Evolutionary conservation across 2,888 invertebrate species (phyloP).

Genomic region (Patella ulyssiponensis): DNA sequence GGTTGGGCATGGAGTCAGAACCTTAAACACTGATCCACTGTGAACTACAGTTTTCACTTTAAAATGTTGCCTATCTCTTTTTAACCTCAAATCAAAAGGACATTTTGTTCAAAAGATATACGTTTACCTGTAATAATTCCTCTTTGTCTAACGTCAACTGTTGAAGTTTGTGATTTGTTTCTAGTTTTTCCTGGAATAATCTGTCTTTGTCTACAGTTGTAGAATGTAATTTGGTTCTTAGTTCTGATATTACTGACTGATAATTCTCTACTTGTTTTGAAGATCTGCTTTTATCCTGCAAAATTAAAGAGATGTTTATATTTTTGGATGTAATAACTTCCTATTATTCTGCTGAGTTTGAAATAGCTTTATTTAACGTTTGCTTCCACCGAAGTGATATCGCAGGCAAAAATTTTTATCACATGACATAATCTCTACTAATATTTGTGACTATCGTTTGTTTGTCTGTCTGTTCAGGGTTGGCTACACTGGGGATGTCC

Average conservation of each 20-base stretch:
- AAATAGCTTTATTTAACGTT: too few relatives aligned
- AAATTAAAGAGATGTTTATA: not conserved
- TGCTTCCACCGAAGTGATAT: too few relatives aligned
- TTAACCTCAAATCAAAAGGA: not conserved
- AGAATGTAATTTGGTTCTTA: conserved; percentile 52
- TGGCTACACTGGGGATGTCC: too few relatives aligned
- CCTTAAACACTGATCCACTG: not conserved
- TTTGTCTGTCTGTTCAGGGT: too few relatives aligned
- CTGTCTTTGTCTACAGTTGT: conserved; percentile 61
- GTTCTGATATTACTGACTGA: conserved; percentile 57
- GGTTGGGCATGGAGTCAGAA: too few relatives aligned
- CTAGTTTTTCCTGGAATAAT: conserved; percentile 63
- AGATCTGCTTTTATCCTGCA: conserved; percentile 60
- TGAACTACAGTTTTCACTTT: not conserved
- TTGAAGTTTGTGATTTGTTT: conserved; percentile 58
- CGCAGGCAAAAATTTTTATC: too few relatives aligned
- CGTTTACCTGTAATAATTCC: conserved; percentile 56
- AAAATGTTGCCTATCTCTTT: not conserved
- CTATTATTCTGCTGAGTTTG: too few relatives aligned
- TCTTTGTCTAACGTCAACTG: conserved; percentile 60
- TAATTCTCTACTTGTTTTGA: conserved; percentile 52
- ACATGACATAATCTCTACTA: too few relatives aligned
- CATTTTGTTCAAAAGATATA: not conserved
- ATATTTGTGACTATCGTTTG: too few relatives aligned
- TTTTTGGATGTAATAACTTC: too few relatives aligned